phyloP scores from a whole-genome alignment of 2,888 invertebrate genomes.

The Xiphydria camelus region DNA sequence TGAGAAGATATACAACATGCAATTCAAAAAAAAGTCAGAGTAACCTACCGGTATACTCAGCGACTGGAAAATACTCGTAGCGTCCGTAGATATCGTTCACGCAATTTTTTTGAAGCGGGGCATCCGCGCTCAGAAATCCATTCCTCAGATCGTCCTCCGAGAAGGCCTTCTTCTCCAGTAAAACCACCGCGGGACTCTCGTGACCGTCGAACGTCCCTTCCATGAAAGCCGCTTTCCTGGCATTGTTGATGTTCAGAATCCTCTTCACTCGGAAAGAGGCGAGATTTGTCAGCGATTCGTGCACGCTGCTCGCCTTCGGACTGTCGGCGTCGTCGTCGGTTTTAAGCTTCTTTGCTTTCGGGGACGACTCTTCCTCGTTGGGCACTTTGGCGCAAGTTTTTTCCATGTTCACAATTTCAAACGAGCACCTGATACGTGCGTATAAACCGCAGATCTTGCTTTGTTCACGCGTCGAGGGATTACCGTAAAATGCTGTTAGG shows the following conservation, averaged over 20 bases:
- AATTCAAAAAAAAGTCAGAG: too few species aligned
- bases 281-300: slow-evolving; percentile 59
- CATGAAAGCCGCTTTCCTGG: slow-evolving; percentile 71
- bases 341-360: slow-evolving; percentile 26
- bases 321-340: slow-evolving; percentile 15
- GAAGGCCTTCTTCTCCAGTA: slow-evolving; percentile 84
- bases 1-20: too few species aligned
- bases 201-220: slow-evolving; percentile 69
- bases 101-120: slow-evolving; percentile 67
- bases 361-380: not conserved
- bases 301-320: slow-evolving; percentile 31
- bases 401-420: too few species aligned
- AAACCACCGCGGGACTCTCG: slow-evolving; percentile 69
- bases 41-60: slow-evolving; percentile 67
- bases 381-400: too few species aligned
- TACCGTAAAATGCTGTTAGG: too few species aligned
- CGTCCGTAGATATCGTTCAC: slow-evolving; percentile 86
- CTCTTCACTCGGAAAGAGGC: slow-evolving; percentile 69
- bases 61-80: slow-evolving; percentile 71
- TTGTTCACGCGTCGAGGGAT: too few species aligned
- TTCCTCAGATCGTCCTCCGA: slow-evolving; percentile 65
- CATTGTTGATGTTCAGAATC: slow-evolving; percentile 73
- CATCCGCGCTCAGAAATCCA: slow-evolving; percentile 68
- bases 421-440: too few species aligned
- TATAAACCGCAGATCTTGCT: too few species aligned